Evolutionary conservation across 1,140 invertebrate species (phyloP), one percentile per base, ranked within the genome.

Genomic region (Melanaphis sacchari): DNA sequence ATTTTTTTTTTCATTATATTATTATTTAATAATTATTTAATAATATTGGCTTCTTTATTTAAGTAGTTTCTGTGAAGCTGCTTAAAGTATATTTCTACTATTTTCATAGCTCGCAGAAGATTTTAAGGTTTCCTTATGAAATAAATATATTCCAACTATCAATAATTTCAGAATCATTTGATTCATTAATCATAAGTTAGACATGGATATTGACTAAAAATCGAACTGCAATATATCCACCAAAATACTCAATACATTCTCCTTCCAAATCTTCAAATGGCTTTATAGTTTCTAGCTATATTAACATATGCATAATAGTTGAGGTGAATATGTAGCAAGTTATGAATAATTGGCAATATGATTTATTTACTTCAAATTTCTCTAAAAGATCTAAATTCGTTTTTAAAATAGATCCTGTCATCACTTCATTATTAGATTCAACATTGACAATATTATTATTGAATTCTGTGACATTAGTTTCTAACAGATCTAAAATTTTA

Each of bases 11-110:
- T 52, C 49, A 52, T 52, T 21, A 54, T 31, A 36, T 22, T 84
- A 84, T 84, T 84, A 84, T 38, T 84, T 84, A 84, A 84, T 84
- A 84, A 84, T 41, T 41, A 18, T 84, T 84, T 84, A 38, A 84
- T 84, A 84, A 41, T 84, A 84, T 84, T 82, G 0, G 38, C 21
- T 84, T 84, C 38, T 38, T 84, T 84, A 84, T 84, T 84, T 84
- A 84, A 84, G 24, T 41, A 84, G 7, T 38, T 36, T 38, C 38
- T 7, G 36, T 84, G 38, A 84, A 84, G 82, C 36, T 38, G 0
- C 7, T 3, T 84, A 84, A 84, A 84, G 21, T 84, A 38, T 7
- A 38, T 84, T 84, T 84, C 38, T 21, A 41, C 21, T 84, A 41
- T 84, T 84, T 84, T 84, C 82, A 84, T 84, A 0, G 38, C 38